These are phyloP conservation scores for Mycogona germanica DNA, from an alignment of 2,888 invertebrate genomes.

Conservation along the genomic window DNA sequence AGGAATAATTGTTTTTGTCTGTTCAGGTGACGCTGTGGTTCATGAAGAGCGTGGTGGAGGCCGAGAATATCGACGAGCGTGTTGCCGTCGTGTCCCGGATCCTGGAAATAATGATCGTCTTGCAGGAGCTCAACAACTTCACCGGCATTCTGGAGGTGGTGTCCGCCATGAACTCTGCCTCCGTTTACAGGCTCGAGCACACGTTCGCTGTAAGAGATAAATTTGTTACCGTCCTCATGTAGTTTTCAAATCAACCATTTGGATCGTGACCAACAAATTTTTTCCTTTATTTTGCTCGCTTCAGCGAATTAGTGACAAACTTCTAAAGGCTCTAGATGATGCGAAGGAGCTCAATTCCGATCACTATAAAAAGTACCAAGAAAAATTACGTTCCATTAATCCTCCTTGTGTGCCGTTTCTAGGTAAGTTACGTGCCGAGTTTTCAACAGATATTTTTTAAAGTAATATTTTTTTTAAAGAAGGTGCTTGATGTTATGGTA, in stretches of 20 bases:
- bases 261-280: no score
- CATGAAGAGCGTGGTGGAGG: conserved; percentile 88
- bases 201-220: conserved; percentile 54
- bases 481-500: no score
- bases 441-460: no score
- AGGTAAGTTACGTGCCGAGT: conserved; percentile 39
- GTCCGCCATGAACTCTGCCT: conserved; percentile 82
- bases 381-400: conserved; percentile 88
- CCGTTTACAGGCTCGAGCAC: conserved; percentile 72
- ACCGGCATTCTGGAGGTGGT: conserved; percentile 91
- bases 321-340: conserved; percentile 71
- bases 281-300: conserved; percentile 41
- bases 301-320: conserved; percentile 44
- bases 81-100: conserved; percentile 77
- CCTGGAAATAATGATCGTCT: conserved; percentile 87
- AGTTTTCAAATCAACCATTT: background rate
- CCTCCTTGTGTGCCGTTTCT: conserved; percentile 98
- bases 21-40: conserved; percentile 85
- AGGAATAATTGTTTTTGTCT: background rate
- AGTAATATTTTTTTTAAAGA: no score
- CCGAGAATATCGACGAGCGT: conserved; percentile 91
- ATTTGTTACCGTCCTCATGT: conserved; percentile 5
- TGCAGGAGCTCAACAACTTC: conserved; percentile 95
- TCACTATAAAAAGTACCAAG: conserved; percentile 85
- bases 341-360: conserved; percentile 76